Evolutionary conservation across 2,888 invertebrate species (phyloP).

Genomic region (Tenodera sinensis): DNA sequence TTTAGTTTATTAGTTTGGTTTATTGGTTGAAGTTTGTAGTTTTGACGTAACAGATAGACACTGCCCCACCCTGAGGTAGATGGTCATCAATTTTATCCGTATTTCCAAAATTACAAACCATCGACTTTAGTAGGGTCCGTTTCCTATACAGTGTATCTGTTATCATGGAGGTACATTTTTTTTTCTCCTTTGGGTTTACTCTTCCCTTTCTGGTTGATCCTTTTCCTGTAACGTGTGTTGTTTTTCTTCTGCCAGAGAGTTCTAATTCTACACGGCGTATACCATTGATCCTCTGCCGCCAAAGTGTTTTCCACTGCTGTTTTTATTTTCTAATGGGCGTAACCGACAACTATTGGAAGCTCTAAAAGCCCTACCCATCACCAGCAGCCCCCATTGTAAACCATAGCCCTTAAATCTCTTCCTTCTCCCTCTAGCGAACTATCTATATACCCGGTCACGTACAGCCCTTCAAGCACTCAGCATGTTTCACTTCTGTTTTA

Average conservation of each 20-base stretch:
- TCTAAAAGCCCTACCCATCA: not conserved
- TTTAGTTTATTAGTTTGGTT: too few species aligned
- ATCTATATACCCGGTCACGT: not conserved
- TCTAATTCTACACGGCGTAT: not conserved
- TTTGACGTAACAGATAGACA: too few species aligned
- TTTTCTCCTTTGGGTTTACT: not conserved
- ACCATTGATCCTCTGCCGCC: constrained; percentile 1
- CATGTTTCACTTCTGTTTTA: not conserved
- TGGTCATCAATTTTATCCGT: too few species aligned
- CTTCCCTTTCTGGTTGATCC: not conserved
- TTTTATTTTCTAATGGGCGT: constrained; percentile 1
- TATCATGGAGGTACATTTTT: too few species aligned
- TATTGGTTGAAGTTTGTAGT: too few species aligned
- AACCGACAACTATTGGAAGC: not conserved
- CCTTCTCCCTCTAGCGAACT: not conserved
- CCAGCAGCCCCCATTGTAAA: not conserved
- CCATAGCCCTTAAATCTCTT: not conserved
- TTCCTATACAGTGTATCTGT: too few species aligned
- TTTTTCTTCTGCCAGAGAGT: not conserved
- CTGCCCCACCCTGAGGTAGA: too few species aligned
- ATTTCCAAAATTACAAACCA: too few species aligned
- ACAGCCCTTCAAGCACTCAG: not conserved
- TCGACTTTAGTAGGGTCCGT: too few species aligned
- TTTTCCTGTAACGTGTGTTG: not conserved
- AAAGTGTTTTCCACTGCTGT: not conserved